phyloP scores from a whole-genome alignment of 2,113 vertebrate species.

The Symphodus melops region DNA sequence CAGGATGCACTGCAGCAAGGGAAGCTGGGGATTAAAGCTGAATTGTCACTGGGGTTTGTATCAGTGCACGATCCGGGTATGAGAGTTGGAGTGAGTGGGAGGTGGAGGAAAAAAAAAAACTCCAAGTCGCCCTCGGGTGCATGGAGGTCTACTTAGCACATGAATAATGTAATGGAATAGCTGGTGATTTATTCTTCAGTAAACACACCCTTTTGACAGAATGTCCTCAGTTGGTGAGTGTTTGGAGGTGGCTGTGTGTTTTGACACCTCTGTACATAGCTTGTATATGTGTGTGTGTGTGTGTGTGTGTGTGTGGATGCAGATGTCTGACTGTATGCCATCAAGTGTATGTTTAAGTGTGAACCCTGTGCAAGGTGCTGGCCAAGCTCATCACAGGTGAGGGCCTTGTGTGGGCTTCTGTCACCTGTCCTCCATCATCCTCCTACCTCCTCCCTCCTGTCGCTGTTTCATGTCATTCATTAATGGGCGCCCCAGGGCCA shows the following conservation, averaged over 20 bases:
- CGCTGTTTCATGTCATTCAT: slow-evolving; percentile 81
- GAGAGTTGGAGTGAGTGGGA: slow-evolving; percentile 43
- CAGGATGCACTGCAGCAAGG: slow-evolving; percentile 39
- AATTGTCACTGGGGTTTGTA: slow-evolving; percentile 63
- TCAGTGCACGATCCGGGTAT: slow-evolving; percentile 44
- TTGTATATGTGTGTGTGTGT: slow-evolving; percentile 19
- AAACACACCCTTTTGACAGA: slow-evolving; percentile 62
- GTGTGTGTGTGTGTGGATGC: slow-evolving; percentile 13
- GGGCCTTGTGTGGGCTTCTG: slow-evolving; percentile 61
- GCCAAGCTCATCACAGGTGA: slow-evolving; percentile 61
- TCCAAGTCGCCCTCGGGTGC: slow-evolving; percentile 55
- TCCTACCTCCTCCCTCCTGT: slow-evolving; percentile 20
- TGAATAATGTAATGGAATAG: slow-evolving; percentile 72
- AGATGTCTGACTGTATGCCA: not conserved
- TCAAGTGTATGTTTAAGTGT: slow-evolving; percentile 23
- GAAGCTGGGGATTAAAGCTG: slow-evolving; percentile 45
- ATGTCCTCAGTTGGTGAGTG: slow-evolving; percentile 27
- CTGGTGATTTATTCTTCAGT: slow-evolving; percentile 62
- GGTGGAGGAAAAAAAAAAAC: slow-evolving; percentile 35
- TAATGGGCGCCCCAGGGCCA: slow-evolving; percentile 80
- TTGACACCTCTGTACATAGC: slow-evolving; percentile 25
- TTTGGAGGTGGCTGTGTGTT: slow-evolving; percentile 42
- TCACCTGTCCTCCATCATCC: slow-evolving; percentile 77
- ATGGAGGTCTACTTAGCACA: slow-evolving; percentile 62
- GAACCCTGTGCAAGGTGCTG: slow-evolving; percentile 8